phyloP scores from a whole-genome alignment of 2,797 vertebrate species.

The Lycodopsis pacificus region DNA sequence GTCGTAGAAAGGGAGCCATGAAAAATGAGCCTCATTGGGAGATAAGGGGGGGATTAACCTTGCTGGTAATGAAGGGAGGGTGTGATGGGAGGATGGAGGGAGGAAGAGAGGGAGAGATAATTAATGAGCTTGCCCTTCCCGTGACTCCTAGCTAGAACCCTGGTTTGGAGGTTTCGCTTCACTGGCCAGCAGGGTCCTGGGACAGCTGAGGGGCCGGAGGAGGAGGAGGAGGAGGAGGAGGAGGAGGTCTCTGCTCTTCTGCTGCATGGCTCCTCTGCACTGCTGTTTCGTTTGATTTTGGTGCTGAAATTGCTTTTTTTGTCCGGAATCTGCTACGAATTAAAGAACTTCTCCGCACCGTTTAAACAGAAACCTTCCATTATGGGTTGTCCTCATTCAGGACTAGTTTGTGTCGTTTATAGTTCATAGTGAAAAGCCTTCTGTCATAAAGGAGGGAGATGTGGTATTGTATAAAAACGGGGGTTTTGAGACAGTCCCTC shows the following conservation, averaged over 20 bases:
- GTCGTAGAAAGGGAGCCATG: constrained; percentile 77
- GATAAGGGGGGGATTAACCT: constrained; percentile 91
- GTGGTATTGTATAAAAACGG: neutral
- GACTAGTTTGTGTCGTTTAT: neutral
- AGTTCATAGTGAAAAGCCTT: neutral
- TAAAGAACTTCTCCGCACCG: neutral
- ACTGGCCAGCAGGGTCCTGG: constrained; percentile 64
- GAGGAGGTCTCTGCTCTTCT: neutral
- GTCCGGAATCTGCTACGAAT: neutral
- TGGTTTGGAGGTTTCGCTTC: constrained; percentile 70
- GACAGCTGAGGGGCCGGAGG: constrained; percentile 42
- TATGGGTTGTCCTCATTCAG: neutral
- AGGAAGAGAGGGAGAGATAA: constrained; percentile 80
- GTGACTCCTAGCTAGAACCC: constrained; percentile 74
- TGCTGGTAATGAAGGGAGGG: constrained; percentile 93
- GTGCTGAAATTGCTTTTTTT: neutral
- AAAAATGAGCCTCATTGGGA: constrained; percentile 87
- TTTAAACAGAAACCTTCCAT: neutral
- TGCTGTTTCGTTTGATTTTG: constrained; percentile 24
- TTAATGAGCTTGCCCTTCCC: constrained; percentile 90
- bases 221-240: neutral
- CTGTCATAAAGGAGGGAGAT: neutral
- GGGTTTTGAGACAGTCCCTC: neutral
- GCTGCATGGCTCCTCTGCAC: constrained; percentile 28
- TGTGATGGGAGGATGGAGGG: constrained; percentile 73